Evolutionary conservation across 2,113 vertebrate species (phyloP), one percentile per base, ranked within the genome.

Genomic region (Amphilophus citrinellus): DNA sequence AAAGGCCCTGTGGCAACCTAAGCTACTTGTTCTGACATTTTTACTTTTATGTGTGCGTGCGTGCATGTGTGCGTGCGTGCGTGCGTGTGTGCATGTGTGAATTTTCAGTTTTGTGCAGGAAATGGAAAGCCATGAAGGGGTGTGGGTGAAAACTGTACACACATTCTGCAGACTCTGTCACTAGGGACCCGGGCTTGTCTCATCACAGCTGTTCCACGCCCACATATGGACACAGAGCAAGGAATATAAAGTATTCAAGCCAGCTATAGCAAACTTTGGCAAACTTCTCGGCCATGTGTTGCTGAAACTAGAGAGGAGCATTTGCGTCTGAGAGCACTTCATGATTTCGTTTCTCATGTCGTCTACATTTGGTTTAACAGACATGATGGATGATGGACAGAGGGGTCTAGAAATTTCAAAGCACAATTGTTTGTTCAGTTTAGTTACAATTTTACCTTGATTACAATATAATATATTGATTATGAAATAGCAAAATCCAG

Each of bases 191-290:
- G 44, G 84, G 86, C 87, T 85, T 68, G 42, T 88, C 88, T 92
- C 90, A 79, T 92, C 93, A 92, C 93, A 94, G 91, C 90, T 94
- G 91, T 91, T 94, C 91, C 84, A 91, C 93, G 83, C 93, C 91
- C 90, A 92, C 93, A 78, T 83, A 57, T 80, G 66, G 63, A 84
- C 85, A 61, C 75, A 14, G 79, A 84, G 90, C 60, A 68, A 56
- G 59, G 83, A 80, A 90, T 88, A 88, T 84, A 47, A 89, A 91
- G 88, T 78, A 91, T 90, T 80, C 65, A 10, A 76, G 76, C 84
- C 82, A 8, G 83, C 85, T 65, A 65, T 80, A 82, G 87, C 66
- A 80, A 87, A 91, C 86, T 92, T 44, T 92, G 90, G 90, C 90
- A 92, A 92, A 91, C 61, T 90, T 86, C 57, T 85, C 39, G 1